Conservation (phyloP, 1,140 invertebrate species). For the Pseudobourletiella spinata region DNA sequence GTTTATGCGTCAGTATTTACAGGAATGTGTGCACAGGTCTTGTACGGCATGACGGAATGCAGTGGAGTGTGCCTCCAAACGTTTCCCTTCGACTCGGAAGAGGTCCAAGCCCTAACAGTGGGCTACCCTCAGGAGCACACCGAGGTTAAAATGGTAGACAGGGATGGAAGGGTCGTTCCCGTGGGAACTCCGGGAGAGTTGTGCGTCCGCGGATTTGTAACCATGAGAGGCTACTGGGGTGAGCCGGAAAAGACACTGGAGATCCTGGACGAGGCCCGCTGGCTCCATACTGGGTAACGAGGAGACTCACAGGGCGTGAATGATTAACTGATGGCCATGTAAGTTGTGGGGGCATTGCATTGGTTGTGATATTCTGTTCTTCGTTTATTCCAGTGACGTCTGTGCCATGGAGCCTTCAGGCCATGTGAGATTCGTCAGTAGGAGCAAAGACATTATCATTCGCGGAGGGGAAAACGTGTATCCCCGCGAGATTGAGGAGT, state of each 20-base stretch:
- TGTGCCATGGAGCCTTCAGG: too few relatives aligned
- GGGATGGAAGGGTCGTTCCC: conserved; percentile 21
- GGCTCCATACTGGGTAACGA: conserved; percentile 84
- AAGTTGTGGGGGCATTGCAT: neutral
- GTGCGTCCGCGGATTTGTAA: conserved; percentile 48
- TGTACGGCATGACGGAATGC: too few relatives aligned
- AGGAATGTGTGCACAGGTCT: too few relatives aligned
- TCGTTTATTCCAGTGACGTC: too few relatives aligned
- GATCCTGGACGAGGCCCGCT: conserved; percentile 59
- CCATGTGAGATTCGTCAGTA: conserved; percentile 49
- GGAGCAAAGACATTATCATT: conserved; percentile 57
- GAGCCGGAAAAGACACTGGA: conserved; percentile 51
- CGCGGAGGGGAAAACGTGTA: conserved; percentile 59
- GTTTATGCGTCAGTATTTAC: too few relatives aligned
- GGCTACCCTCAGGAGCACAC: conserved; percentile 28
- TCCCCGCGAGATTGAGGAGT: conserved; percentile 54
- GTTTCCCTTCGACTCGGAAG: too few relatives aligned
- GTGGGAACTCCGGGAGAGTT: conserved; percentile 45
- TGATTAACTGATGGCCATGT: neutral
- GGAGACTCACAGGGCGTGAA: neutral
- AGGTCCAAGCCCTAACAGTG: too few relatives aligned
- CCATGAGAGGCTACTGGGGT: conserved; percentile 52
- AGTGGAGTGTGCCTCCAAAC: too few relatives aligned
- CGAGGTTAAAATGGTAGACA: conserved; percentile 32
- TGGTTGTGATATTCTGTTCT: neutral